Conservation (phyloP, 2,113 vertebrate species). For the Tretioscincus oriximinensis region DNA sequence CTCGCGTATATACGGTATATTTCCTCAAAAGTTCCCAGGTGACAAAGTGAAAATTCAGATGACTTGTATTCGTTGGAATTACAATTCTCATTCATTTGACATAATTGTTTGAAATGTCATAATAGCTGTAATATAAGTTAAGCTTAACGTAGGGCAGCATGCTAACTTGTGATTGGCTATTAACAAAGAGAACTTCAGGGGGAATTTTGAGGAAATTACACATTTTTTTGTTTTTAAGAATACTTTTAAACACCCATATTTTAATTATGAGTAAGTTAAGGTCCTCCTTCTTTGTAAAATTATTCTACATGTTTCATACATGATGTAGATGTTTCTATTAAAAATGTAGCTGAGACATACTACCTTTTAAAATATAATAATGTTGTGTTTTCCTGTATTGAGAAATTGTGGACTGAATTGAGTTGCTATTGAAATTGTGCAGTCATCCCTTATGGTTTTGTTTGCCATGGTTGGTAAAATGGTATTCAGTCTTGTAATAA, state of each 20-base stretch:
- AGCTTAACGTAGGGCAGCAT: constrained; percentile 47
- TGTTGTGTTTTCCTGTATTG: too few relatives aligned
- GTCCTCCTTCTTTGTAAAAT: not conserved
- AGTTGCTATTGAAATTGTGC: not conserved
- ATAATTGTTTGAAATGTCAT: not conserved
- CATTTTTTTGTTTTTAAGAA: not conserved
- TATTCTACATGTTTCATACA: not conserved
- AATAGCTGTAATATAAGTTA: constrained; percentile 24
- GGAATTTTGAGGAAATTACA: constrained; percentile 17
- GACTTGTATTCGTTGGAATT: constrained; percentile 15
- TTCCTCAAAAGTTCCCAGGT: not conserved
- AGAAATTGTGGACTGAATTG: not conserved
- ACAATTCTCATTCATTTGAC: not conserved
- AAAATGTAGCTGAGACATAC: not conserved
- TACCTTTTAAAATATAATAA: not conserved
- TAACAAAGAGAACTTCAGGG: constrained; percentile 60
- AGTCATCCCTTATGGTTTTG: too few relatives aligned
- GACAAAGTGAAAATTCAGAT: not conserved
- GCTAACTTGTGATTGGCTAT: constrained; percentile 61
- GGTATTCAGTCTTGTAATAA: too few relatives aligned
- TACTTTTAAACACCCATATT: not conserved
- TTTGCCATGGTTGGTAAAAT: too few relatives aligned
- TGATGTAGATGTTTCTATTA: not conserved
- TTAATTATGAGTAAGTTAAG: not conserved
- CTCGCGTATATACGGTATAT: too few relatives aligned